Base-by-base conservation (phyloP, 2,797 vertebrate genomes). In the Helicolenus hilgendorfi region DNA sequence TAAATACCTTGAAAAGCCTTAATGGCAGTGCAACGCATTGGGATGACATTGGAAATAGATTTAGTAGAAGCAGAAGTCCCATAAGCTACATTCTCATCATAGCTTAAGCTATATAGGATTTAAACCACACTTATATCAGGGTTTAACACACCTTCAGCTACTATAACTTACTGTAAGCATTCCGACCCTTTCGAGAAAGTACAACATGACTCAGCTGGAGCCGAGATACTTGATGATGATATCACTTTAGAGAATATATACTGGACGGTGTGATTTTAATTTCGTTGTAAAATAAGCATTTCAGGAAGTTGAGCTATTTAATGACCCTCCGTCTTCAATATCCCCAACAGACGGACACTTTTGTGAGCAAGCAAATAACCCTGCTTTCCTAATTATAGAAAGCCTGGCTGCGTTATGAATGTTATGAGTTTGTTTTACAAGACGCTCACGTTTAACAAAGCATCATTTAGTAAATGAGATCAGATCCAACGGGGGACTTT, bases 381-480 rank as follows among this genome's bases (percentile, higher is more conserved):
- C 56, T 22, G 67, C 24, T 73, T 79, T 79, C 58, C 63, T 72
- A 83, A 91, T 87, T 80, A 83, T 36, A 62, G 53, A 65, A 60
- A 81, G 76, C 24, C 53, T 80, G 71, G 27, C 45, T 24, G 53
- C 2, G 62, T 41, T 53, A 60, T 3, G 4, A 68, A 76, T 65
- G 64, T 78, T 80, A 35, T 79, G 71, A 89, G 88, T 91, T 80
- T 77, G 79, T 84, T 90, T 93, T 84, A 90, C 76, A 89, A 84
- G 86, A 81, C 53, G 56, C 79, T 83, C 77, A 72, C 71, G 74
- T 91, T 92, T 76, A 91, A 89, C 89, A 86, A 81, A 87, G 72
- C 87, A 79, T 81, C 27, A 31, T 91, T 82, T 84, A 68, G 58
- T 67, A 81, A 93, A 91, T 78, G 85, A 89, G 68, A 88, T 80